Evolutionary conservation across 2,888 invertebrate species (phyloP), one percentile per base, ranked within the genome.

Genomic region (Rhyacophila evoluta): DNA sequence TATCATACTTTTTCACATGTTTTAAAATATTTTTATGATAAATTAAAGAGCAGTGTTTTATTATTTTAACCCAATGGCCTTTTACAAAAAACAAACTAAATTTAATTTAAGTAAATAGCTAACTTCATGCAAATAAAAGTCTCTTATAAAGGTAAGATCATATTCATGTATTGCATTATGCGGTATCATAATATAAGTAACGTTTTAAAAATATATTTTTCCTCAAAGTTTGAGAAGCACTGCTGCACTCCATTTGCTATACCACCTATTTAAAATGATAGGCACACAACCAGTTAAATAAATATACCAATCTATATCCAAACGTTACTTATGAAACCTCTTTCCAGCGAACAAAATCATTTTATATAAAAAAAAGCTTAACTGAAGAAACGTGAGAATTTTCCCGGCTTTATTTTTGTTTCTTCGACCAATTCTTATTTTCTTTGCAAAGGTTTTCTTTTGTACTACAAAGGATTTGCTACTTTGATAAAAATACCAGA

Each of bases 271-370:
- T 55, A 19, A 25, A 55, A 55, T 55, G 55, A 55, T 55, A 55
- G 55, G 55, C 55, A 55, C 55, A 55, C 55, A 55, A 55, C 55
- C 55, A 55, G 55, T 55, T 55, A 55, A 55, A 55, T 55, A 55
- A 55, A 55, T 55, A 55, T 55, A 55, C 55, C 55, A 55, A 55
- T 55, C 55, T 55, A 55, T 55, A 55, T 19, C 55, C 55, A 55
- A 55, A 55, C 55, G 55, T 55, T 55, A 55, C 55, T 55, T 55
- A 55, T 19, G 19, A 55, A 55, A 55, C 55, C 55, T 55, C 55
- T 55, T 55, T 55, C 55, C 55, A 55, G 55, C 55, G 55, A 55
- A 55, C 55, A 19, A 55, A 55, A 55, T 55, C 55, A 55, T 55
- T 55, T 55, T 55, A 55, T 55, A 55, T 15, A 55, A 55, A 55